phyloP scores from a whole-genome alignment of 1,140 invertebrate genomes.

The Pseudomyrmex pallidus region DNA sequence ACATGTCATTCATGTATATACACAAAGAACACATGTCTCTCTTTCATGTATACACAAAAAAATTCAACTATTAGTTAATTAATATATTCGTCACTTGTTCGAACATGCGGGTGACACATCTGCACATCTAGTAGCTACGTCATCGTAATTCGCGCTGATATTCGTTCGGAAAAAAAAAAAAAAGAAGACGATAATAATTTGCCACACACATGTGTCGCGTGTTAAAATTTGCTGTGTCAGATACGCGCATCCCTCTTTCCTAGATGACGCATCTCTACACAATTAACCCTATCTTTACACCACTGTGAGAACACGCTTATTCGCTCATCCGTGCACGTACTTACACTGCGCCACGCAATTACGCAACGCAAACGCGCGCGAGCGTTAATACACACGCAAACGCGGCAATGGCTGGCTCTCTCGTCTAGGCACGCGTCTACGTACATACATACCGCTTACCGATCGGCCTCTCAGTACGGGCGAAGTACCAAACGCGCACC shows the following conservation, averaged over 20 bases:
- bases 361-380: conserved; percentile 5
- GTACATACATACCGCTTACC: not conserved
- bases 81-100: conserved; percentile 6
- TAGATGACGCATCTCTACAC: conserved; percentile 42
- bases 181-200: not conserved
- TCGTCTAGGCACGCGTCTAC: conserved; percentile 62
- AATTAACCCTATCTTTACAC: conserved; percentile 43
- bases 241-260: conserved; percentile 28
- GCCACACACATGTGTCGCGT: conserved; percentile 26
- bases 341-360: conserved; percentile 26
- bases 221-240: conserved; percentile 56
- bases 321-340: not conserved
- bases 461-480: not conserved
- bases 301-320: conserved; percentile 46
- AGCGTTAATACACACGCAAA: conserved; percentile 3
- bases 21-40: not conserved
- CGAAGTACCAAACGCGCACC: conserved; percentile 41
- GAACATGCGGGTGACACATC: not conserved
- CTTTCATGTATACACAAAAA: too few species aligned
- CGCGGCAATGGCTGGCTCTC: not conserved
- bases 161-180: conserved; percentile 15
- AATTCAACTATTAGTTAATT: not conserved
- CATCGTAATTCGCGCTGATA: not conserved
- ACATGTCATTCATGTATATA: not conserved
- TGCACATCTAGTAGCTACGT: not conserved